These are phyloP conservation scores for Coreius guichenoti DNA, from an alignment of 2,797 vertebrate species.

Conservation along the genomic window DNA sequence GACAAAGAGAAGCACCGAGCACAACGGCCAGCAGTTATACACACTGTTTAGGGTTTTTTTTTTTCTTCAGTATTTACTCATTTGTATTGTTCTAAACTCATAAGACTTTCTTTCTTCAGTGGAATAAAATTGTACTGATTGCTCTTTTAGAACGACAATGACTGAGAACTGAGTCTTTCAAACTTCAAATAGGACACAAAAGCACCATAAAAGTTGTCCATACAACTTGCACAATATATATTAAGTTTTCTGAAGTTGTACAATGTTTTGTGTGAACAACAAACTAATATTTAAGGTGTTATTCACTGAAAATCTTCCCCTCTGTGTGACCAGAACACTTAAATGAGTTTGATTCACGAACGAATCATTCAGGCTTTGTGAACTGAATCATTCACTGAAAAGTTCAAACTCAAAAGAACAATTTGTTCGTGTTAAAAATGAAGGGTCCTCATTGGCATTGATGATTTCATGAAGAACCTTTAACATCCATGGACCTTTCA, in stretches of 20 bases:
- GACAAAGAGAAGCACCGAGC: conserved; percentile 12
- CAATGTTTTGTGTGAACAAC: not conserved
- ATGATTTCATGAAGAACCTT: not conserved
- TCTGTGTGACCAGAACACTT: not conserved
- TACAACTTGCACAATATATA: not conserved
- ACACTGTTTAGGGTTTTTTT: not conserved
- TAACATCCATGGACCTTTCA: not conserved
- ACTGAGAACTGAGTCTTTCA: not conserved
- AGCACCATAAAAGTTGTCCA: not conserved
- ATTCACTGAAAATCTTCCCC: not conserved
- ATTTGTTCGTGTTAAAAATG: not conserved
- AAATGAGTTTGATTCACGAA: not conserved
- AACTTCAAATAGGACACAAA: not conserved
- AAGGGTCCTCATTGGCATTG: not conserved
- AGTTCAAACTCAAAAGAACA: not conserved
- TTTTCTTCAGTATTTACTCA: not conserved
- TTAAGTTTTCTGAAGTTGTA: not conserved
- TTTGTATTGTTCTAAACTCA: not conserved
- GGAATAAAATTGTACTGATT: not conserved
- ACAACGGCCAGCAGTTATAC: conserved; percentile 16
- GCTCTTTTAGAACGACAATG: not conserved
- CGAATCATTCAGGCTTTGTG: not conserved
- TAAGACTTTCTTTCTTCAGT: conserved; percentile 2
- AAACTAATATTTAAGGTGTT: not conserved
- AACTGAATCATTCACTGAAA: not conserved